These are phyloP conservation scores for Rhinophrynus dorsalis DNA, from an alignment of 2,797 vertebrate genomes.

Conservation along the genomic window DNA sequence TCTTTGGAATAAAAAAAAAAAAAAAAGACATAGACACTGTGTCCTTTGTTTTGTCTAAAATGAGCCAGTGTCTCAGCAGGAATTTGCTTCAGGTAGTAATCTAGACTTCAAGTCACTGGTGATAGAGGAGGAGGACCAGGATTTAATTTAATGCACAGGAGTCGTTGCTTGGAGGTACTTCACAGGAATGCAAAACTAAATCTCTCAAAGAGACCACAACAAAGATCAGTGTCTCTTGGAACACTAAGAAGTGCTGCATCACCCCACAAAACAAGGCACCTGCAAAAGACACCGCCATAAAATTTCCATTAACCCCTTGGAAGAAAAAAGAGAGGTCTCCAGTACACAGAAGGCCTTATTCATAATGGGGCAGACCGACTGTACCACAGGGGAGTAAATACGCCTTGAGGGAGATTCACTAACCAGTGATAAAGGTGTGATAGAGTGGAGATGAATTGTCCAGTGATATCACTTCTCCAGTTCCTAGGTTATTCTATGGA, in stretches of 20 bases:
- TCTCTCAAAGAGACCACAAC: conserved; percentile 52
- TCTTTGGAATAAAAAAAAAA: conserved; percentile 13
- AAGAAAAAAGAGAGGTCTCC: too few species aligned
- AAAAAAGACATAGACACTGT: not conserved
- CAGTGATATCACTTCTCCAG: too few species aligned
- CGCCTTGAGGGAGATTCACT: too few species aligned
- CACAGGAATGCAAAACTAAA: conserved; percentile 49
- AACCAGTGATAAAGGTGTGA: too few species aligned
- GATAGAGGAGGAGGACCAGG: not conserved
- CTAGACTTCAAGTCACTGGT: conserved; percentile 45
- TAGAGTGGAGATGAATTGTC: too few species aligned
- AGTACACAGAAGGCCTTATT: too few species aligned
- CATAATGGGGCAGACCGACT: too few species aligned
- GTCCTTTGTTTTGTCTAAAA: conserved; percentile 47
- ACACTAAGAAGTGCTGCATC: conserved; percentile 6
- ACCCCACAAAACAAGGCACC: not conserved
- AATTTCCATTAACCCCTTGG: not conserved
- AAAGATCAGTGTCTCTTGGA: conserved; percentile 50
- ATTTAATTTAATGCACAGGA: conserved; percentile 52
- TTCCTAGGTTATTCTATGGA: too few species aligned
- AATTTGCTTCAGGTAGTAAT: conserved; percentile 64
- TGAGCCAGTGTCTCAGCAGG: conserved; percentile 51
- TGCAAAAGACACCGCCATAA: not conserved
- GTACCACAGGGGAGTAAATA: too few species aligned
- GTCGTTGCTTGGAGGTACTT: conserved; percentile 56